A percentile compares a stretch with the other conserved stretches of the same genome.
Conservation (phyloP, 1,140 invertebrate species). For the Caenorhabditis tropicalis region DNA sequence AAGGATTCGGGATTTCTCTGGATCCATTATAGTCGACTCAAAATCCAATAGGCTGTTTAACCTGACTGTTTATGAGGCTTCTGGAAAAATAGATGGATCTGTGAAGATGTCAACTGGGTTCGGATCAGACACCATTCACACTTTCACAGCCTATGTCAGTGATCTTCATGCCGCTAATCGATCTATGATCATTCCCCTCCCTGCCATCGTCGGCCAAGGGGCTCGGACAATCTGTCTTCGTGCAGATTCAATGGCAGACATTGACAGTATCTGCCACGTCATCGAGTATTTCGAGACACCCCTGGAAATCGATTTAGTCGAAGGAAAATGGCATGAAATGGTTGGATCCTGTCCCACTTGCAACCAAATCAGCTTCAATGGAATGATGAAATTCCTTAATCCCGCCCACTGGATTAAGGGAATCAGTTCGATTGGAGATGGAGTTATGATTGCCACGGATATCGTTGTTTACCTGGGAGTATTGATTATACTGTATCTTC, state of each 20-base stretch:
- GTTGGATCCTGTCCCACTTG: slow-evolving; percentile 53
- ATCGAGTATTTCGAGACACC: slow-evolving; percentile 54
- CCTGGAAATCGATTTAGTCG: slow-evolving; percentile 52
- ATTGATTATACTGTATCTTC: slow-evolving; percentile 21
- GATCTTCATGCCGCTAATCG: slow-evolving; percentile 54
- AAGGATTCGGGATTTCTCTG: slow-evolving; percentile 49
- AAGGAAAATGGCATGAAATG: slow-evolving; percentile 50
- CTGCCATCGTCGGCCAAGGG: slow-evolving; percentile 55
- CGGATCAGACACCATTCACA: slow-evolving; percentile 51
- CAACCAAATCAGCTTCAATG: slow-evolving; percentile 49
- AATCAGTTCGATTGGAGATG: slow-evolving; percentile 32
- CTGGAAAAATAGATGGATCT: slow-evolving; percentile 56
- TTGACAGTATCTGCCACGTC: slow-evolving; percentile 45
- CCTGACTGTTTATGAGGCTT: slow-evolving; percentile 54
- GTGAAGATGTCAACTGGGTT: slow-evolving; percentile 50
- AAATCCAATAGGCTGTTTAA: slow-evolving; percentile 54
- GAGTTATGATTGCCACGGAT: slow-evolving; percentile 47
- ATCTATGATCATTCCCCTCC: slow-evolving; percentile 55
- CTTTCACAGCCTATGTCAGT: slow-evolving; percentile 52
- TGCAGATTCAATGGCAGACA: slow-evolving; percentile 53
- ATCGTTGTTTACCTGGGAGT: slow-evolving; percentile 28
- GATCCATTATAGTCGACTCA: slow-evolving; percentile 56
- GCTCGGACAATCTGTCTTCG: slow-evolving; percentile 53
- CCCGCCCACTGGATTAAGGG: slow-evolving; percentile 54
- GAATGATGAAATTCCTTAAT: slow-evolving; percentile 53